Evolutionary conservation across 2,888 invertebrate genomes (phyloP).

Genomic region (Anaspis maculata): DNA sequence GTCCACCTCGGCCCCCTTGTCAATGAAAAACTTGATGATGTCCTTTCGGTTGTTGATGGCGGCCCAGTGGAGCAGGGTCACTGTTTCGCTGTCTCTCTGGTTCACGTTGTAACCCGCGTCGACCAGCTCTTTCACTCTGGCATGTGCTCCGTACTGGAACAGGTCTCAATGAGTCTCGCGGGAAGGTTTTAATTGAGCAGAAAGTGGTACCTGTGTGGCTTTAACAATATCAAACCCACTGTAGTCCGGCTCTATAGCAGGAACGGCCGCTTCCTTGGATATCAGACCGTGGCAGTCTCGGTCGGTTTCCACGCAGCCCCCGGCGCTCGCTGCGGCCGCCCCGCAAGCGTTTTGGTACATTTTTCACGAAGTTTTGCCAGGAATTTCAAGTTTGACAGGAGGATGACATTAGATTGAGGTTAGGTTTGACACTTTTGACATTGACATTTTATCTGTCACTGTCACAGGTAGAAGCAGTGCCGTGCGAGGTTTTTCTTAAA

Average conservation of each 20-base stretch:
- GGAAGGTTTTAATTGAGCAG: neutral
- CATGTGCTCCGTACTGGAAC: slow-evolving; percentile 74
- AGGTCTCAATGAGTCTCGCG: neutral
- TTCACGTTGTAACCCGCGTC: slow-evolving; percentile 93
- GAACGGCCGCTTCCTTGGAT: slow-evolving; percentile 54
- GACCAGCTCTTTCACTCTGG: slow-evolving; percentile 74
- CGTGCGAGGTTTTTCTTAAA: too few relatives aligned
- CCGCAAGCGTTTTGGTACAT: slow-evolving; percentile 70
- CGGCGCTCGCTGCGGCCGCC: slow-evolving; percentile 55
- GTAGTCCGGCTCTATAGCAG: slow-evolving; percentile 61
- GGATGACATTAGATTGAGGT: too few relatives aligned
- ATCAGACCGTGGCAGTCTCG: slow-evolving; percentile 54
- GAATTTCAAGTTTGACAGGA: too few relatives aligned
- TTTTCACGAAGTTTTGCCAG: too few relatives aligned
- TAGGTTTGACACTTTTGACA: too few relatives aligned
- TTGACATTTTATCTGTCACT: too few relatives aligned
- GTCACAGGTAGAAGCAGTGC: too few relatives aligned
- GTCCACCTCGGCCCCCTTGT: slow-evolving; percentile 83
- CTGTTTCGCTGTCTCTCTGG: slow-evolving; percentile 88
- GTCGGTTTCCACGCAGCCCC: slow-evolving; percentile 56
- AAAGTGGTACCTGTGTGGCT: slow-evolving; percentile 69
- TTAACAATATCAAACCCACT: slow-evolving; percentile 87
- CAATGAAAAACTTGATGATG: slow-evolving; percentile 80
- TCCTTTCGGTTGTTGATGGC: slow-evolving; percentile 95
- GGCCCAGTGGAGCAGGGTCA: slow-evolving; percentile 98